Conservation (phyloP, 2,797 vertebrate species). For the Ambastaia sidthimunki region DNA sequence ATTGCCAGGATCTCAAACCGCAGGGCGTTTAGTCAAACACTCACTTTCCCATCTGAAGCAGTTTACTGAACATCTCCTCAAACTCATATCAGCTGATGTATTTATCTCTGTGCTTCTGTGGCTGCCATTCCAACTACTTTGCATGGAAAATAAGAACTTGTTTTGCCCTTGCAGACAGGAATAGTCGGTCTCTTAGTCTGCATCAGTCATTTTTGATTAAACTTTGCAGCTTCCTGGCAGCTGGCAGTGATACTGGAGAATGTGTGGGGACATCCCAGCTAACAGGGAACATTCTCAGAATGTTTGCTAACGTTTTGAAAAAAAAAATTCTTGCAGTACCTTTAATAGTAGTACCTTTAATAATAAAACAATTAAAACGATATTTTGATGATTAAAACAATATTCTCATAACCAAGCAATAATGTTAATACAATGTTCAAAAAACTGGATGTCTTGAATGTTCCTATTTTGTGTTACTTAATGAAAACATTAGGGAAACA, state of each 20-base stretch:
- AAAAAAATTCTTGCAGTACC: no score
- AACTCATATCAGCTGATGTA: constrained; percentile 1
- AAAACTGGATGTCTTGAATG: no score
- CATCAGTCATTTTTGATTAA: constrained; percentile 24
- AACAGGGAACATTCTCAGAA: no score
- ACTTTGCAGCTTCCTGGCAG: constrained; percentile 12
- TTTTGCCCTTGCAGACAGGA: background rate
- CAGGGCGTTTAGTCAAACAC: background rate
- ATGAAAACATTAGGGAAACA: no score
- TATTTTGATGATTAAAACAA: no score
- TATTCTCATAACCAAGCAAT: no score
- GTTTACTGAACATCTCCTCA: constrained; percentile 9
- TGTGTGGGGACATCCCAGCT: background rate
- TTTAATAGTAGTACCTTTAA: no score
- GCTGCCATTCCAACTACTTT: constrained; percentile 19
- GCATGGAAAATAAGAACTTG: constrained; percentile 20
- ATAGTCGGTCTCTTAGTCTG: background rate
- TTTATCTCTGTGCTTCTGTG: constrained; percentile 11
- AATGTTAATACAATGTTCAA: no score
- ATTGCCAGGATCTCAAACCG: background rate
- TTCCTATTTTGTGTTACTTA: no score
- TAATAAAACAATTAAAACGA: no score
- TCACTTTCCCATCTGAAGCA: background rate
- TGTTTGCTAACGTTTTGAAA: no score
- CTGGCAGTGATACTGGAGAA: background rate